These are phyloP conservation scores for Gymnodraco acuticeps DNA, from an alignment of 2,797 vertebrate species.

Conservation along the genomic window DNA sequence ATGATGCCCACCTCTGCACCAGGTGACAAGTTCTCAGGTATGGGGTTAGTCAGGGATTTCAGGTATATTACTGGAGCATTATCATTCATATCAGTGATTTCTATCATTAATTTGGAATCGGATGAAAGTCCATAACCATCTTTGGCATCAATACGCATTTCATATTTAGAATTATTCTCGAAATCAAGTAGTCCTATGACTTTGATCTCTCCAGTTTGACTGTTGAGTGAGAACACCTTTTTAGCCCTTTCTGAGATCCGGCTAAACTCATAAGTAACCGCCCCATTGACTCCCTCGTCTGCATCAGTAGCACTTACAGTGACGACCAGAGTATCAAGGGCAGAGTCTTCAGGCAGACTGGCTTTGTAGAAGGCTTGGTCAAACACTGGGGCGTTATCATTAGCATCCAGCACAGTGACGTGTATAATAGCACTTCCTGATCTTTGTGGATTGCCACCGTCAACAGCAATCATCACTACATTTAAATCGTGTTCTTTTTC, in stretches of 20 bases:
- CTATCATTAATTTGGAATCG: conserved; percentile 68
- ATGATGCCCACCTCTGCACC: too few species aligned
- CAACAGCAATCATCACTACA: conserved; percentile 32
- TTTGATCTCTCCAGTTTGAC: conserved; percentile 66
- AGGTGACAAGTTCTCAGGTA: background rate
- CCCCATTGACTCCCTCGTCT: conserved; percentile 76
- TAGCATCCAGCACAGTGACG: conserved; percentile 75
- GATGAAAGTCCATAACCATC: conserved; percentile 68
- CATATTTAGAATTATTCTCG: conserved; percentile 72
- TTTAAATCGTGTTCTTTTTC: conserved; percentile 50
- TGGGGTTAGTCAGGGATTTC: conserved; percentile 4
- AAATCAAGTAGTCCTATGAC: conserved; percentile 75
- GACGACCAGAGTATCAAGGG: conserved; percentile 46
- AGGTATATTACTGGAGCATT: conserved; percentile 3
- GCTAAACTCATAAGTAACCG: conserved; percentile 66
- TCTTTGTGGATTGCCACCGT: conserved; percentile 71
- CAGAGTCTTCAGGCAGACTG: conserved; percentile 64
- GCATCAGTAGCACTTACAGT: conserved; percentile 70
- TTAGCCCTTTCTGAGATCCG: conserved; percentile 39
- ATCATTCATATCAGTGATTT: conserved; percentile 37
- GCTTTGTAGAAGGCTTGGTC: conserved; percentile 65
- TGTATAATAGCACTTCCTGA: conserved; percentile 74
- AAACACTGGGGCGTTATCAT: conserved; percentile 79
- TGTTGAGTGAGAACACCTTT: conserved; percentile 61
- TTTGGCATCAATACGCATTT: conserved; percentile 75